Evolutionary conservation across 1,140 invertebrate species (phyloP).

Genomic region (Papilio aristodemus): DNA sequence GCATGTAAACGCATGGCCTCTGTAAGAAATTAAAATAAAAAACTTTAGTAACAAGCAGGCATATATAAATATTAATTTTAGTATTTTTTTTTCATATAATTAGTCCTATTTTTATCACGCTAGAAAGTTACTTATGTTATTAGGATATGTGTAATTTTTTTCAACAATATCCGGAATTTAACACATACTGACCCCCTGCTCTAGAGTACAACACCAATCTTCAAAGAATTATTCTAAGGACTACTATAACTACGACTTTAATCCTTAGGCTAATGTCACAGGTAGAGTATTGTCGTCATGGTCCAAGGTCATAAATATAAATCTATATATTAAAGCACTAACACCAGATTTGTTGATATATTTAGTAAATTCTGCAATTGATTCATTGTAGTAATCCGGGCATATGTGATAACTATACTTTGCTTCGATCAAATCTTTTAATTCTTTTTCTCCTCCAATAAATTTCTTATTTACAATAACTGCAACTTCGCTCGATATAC

Average conservation of each 20-base stretch:
- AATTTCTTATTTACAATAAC: conserved; percentile 70
- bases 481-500: conserved; percentile 60
- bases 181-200: too few relatives aligned
- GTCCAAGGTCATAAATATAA: conserved; percentile 14
- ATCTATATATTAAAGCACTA: conserved; percentile 37
- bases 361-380: conserved; percentile 56
- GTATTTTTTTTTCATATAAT: too few relatives aligned
- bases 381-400: conserved; percentile 69
- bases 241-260: too few relatives aligned
- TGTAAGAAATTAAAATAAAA: conserved; percentile 58
- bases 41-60: not conserved
- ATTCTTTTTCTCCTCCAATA: conserved; percentile 71
- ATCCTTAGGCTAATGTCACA: too few relatives aligned
- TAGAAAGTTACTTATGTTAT: too few relatives aligned
- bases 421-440: conserved; percentile 64
- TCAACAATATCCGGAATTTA: too few relatives aligned
- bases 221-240: too few relatives aligned
- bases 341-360: conserved; percentile 58
- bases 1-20: conserved; percentile 78
- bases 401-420: conserved; percentile 65
- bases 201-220: too few relatives aligned
- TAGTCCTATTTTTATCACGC: too few relatives aligned
- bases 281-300: too few relatives aligned
- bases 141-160: too few relatives aligned
- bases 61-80: too few relatives aligned